Evolutionary conservation across 1,140 invertebrate species (phyloP), one percentile per base, ranked within the genome.

Genomic region (Neodiprion lecontei): DNA sequence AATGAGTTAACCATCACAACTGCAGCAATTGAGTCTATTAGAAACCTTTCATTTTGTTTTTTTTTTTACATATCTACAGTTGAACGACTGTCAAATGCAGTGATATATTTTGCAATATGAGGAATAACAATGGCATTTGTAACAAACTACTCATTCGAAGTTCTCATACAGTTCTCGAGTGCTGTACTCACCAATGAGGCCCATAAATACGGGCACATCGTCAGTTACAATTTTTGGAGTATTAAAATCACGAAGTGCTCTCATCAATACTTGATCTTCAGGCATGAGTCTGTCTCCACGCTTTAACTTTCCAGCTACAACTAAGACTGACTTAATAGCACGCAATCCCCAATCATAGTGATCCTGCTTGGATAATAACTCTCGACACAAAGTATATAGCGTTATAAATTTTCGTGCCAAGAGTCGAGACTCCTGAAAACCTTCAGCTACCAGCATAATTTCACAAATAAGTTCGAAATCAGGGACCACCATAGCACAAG

Each of bases 281-380:
- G 93, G 93, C 73, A 93, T 86, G 61, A 89, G 82, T 67, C 91
- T 90, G 84, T 95, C 94, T 66, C 92, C 91, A 81, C 94, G 86
- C 84, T 93, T 93, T 9, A 95, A 88, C 53, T 96, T 93, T 68
- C 97, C 97, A 77, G 96, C 96, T 8, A 98, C 96, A 0, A 97
- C 96, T 12, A 98, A 89, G 5, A 98, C 96, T 72, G 96, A 97
- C 85, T 98, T 98, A 73, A 98, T 97, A 67, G 96, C 96, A 81
- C 97, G 88, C 47, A 98, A 87, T 66, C 96, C 96, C 96, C 96
- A 98, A 90, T 98, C 96, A 80, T 98, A 98, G 85, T 98, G 96
- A 84, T 97, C 96, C 84, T 98, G 96, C 86, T 97, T 97, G 3
- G 96, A 97, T 1, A 98, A 88, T 67, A 97, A 87, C 84, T 97